These are phyloP conservation scores for Stegastes partitus DNA, from an alignment of 2,113 vertebrate genomes.

Conservation along the genomic window DNA sequence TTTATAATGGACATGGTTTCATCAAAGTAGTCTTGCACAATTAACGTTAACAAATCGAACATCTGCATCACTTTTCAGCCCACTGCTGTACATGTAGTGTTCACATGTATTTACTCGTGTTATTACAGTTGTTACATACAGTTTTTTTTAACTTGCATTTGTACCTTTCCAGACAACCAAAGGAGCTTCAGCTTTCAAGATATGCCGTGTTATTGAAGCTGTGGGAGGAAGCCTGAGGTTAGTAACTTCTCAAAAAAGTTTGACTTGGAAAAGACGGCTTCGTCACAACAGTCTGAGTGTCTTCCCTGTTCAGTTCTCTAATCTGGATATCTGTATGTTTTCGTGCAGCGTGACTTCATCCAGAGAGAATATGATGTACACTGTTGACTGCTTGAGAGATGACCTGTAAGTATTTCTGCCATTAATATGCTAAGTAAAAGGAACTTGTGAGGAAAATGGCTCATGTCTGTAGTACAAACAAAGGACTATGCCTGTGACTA, in stretches of 20 bases:
- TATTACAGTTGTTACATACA: not conserved
- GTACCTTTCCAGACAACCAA: slow-evolving; percentile 91
- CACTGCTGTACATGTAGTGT: not conserved
- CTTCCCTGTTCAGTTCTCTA: not conserved
- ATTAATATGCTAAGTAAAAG: not conserved
- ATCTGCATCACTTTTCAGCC: too few relatives aligned
- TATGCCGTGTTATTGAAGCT: slow-evolving; percentile 94
- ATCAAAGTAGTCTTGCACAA: too few relatives aligned
- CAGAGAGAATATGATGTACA: slow-evolving; percentile 92
- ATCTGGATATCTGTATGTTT: slow-evolving; percentile 19
- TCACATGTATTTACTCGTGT: not conserved
- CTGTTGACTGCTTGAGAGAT: slow-evolving; percentile 91
- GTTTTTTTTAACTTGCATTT: slow-evolving; percentile 1
- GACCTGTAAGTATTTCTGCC: slow-evolving; percentile 88
- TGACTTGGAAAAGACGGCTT: not conserved
- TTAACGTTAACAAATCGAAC: too few relatives aligned
- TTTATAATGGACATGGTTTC: too few relatives aligned
- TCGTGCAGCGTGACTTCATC: slow-evolving; percentile 89
- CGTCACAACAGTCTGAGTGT: not conserved
- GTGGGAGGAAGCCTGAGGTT: slow-evolving; percentile 94
- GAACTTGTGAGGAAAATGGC: not conserved
- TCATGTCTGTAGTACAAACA: not conserved
- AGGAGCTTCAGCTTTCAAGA: slow-evolving; percentile 95
- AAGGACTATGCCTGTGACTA: not conserved
- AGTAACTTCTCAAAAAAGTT: slow-evolving; percentile 59